Evolutionary conservation across 2,113 vertebrate species (phyloP).

Genomic region (Nothobranchius kuhntae): DNA sequence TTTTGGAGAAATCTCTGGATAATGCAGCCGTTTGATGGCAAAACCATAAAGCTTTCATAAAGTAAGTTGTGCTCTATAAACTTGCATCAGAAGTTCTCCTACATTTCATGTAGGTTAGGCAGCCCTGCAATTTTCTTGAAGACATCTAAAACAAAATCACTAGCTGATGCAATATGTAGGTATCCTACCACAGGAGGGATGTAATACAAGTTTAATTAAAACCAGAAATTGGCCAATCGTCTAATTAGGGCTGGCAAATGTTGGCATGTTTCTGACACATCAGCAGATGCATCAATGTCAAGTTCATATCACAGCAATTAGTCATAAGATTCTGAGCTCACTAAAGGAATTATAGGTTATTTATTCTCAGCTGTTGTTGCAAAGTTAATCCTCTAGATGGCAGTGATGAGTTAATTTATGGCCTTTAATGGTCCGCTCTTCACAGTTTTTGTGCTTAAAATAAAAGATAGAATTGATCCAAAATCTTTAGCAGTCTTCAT

Average conservation of each 20-base stretch:
- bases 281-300: neutral
- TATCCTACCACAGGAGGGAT: neutral
- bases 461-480: neutral
- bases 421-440: neutral
- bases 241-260: neutral
- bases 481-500: neutral
- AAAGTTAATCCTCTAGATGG: slow-evolving; percentile 7
- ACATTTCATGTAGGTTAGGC: neutral
- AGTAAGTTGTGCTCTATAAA: neutral
- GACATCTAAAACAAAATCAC: no score
- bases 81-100: neutral
- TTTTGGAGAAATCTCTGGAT: neutral
- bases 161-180: neutral
- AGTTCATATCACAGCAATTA: neutral
- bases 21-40: neutral
- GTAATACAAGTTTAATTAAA: neutral
- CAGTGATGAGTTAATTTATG: neutral
- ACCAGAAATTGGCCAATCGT: neutral
- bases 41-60: neutral
- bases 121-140: neutral
- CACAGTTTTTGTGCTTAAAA: neutral
- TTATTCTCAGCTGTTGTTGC: neutral
- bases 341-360: neutral
- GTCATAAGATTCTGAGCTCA: neutral
- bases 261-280: neutral